Evolutionary conservation across 2,113 vertebrate genomes (phyloP).

Genomic region (Zapornia atra): DNA sequence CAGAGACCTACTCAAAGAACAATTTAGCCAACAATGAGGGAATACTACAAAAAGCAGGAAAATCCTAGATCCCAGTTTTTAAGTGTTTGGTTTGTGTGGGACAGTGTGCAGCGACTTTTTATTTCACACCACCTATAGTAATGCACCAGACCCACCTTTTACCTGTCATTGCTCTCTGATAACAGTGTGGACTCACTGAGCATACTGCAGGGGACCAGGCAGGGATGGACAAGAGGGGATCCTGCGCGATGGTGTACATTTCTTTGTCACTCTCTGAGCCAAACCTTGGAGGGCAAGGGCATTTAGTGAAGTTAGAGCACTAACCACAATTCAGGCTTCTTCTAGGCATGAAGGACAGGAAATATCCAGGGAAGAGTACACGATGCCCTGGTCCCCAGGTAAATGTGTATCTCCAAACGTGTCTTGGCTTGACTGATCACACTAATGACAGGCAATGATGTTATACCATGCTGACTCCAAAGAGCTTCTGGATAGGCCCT

Average conservation of each 20-base stretch:
- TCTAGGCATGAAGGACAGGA: background rate
- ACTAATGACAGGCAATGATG: background rate
- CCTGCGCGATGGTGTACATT: background rate
- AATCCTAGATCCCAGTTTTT: rapidly evolving
- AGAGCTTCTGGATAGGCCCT: background rate
- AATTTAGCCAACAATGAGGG: background rate
- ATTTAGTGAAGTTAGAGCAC: background rate
- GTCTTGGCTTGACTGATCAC: background rate
- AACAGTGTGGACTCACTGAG: background rate
- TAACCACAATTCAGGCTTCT: background rate
- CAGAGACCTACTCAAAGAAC: background rate
- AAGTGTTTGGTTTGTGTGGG: background rate
- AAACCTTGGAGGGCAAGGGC: background rate
- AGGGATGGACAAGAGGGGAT: background rate
- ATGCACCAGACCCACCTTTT: background rate
- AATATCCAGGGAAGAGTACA: background rate
- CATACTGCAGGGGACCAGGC: background rate
- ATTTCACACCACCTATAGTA: background rate
- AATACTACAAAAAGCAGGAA: background rate
- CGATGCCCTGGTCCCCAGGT: background rate
- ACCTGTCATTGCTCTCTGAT: background rate
- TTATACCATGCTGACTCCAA: background rate
- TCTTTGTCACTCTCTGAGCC: background rate
- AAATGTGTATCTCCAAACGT: background rate
- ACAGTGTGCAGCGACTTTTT: background rate